A percentile compares a stretch with the other conserved stretches of the same genome.
Conservation (phyloP, 2,797 vertebrate species). For the Cynodonichthys magdalenae region DNA sequence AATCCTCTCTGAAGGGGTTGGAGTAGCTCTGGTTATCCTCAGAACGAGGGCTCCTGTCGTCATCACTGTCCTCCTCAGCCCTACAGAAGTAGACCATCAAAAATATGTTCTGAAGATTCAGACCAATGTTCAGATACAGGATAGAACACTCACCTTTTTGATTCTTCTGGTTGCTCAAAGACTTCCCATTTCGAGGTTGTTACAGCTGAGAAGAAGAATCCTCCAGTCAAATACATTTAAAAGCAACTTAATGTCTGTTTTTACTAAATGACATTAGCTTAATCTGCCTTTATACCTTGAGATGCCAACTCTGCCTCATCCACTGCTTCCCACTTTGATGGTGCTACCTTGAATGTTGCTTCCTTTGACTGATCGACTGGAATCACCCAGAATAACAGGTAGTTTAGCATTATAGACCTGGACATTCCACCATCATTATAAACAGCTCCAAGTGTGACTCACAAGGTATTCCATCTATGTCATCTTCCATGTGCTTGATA, state of each 20-base stretch:
- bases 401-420: background rate
- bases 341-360: constrained; percentile 95
- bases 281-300: constrained; percentile 82
- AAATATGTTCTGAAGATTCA: background rate
- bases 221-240: background rate
- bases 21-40: constrained; percentile 89
- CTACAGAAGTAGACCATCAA: constrained; percentile 57
- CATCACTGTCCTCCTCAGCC: constrained; percentile 88
- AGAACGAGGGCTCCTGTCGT: constrained; percentile 88
- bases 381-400: constrained; percentile 4
- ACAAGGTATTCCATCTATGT: constrained; percentile 96
- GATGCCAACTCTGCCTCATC: constrained; percentile 92
- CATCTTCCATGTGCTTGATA: constrained; percentile 92
- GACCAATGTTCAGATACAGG: background rate
- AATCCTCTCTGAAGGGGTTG: constrained; percentile 89
- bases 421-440: background rate
- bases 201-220: constrained; percentile 81
- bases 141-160: constrained; percentile 82
- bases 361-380: constrained; percentile 90
- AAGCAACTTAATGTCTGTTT: background rate
- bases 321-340: constrained; percentile 98
- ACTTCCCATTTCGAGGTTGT: constrained; percentile 98
- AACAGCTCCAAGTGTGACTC: constrained; percentile 57
- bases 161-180: constrained; percentile 93
- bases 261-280: background rate